Evolutionary conservation across 2,797 vertebrate genomes (phyloP).

Genomic region (Ispidina picta): DNA sequence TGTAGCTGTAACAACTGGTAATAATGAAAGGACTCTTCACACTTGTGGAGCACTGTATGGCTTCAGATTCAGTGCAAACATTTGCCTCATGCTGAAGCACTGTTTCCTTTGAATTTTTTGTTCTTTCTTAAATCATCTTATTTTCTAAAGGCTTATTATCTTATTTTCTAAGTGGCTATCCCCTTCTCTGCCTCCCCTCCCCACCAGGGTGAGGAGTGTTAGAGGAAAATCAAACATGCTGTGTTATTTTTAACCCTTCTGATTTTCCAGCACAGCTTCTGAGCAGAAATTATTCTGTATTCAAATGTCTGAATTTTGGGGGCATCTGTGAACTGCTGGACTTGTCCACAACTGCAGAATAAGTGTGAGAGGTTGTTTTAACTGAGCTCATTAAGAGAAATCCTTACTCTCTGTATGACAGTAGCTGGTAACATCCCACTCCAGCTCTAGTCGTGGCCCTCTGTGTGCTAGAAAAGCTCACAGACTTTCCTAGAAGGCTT

Average conservation of each 20-base stretch:
- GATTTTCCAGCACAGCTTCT: not conserved
- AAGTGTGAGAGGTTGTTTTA: not conserved
- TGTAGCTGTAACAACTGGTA: not conserved
- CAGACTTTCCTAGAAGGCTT: not conserved
- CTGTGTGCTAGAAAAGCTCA: not conserved
- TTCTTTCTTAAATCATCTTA: rapidly evolving
- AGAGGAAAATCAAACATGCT: not conserved
- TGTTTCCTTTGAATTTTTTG: not conserved
- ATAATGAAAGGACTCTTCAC: not conserved
- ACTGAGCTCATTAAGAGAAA: not conserved
- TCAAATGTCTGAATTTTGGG: not conserved
- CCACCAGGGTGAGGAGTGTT: rapidly evolving
- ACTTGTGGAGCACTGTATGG: not conserved
- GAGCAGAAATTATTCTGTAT: not conserved
- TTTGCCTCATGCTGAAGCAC: not conserved
- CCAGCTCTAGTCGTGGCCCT: not conserved
- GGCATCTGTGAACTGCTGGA: not conserved
- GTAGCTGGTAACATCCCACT: not conserved
- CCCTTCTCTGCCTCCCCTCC: rapidly evolving
- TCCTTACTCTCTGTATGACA: not conserved
- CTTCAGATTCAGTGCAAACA: not conserved
- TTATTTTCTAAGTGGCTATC: not conserved
- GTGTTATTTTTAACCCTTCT: not conserved
- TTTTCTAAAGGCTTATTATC: not conserved
- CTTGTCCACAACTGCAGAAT: not conserved